Evolutionary conservation across 1,140 invertebrate species (phyloP), one percentile per base, ranked within the genome.

Genomic region (Drosophila ogumai): DNA sequence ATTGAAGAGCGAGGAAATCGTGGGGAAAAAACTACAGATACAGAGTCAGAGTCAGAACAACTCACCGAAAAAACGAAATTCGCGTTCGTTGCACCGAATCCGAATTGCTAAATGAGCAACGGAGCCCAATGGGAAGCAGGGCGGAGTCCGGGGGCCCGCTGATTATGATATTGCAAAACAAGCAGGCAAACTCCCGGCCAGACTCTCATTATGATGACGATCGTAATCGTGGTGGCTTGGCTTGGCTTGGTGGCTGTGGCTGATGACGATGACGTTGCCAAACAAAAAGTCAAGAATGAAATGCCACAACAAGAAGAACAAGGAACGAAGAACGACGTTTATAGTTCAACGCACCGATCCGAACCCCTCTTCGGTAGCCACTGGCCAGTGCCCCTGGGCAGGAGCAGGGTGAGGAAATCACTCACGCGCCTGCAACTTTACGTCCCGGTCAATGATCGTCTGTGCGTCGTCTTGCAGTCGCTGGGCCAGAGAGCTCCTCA

Each of bases 231-330:
- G 52, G 52, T 25, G 19, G 34, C 52, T 19, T 6, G 49, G 49
- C 49, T 9, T 22, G 50, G 32, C 50, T 13, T 22, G 25, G 13
- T 9, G 13, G 61, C 38, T 34, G 61, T 13, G 69, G 68, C 43
- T 63, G 71, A 74, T 56, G 73, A 77, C 76, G 81, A 84, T 88
- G 84, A 88, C 85, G 84, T 90, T 90, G 80, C 84, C 77, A 84
- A 84, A 81, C 76, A 59, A 79, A 79, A 82, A 88, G 61, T 78
- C 85, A 88, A 90, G 85, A 88, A 88, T 88, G 85, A 88, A 87
- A 82, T 88, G 76, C 84, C 80, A 74, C 73, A 76, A 43, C 68
- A 75, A 56, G 41, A 76, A 47, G 46, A 68, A 58, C 64, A 60
- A 54, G 19, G 46, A 71, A 57, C 74, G 41, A 47, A 66, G 82